These are phyloP conservation scores for Chaetophractus vellerosus DNA, from an alignment of 2,797 vertebrate genomes.

Conservation along the genomic window DNA sequence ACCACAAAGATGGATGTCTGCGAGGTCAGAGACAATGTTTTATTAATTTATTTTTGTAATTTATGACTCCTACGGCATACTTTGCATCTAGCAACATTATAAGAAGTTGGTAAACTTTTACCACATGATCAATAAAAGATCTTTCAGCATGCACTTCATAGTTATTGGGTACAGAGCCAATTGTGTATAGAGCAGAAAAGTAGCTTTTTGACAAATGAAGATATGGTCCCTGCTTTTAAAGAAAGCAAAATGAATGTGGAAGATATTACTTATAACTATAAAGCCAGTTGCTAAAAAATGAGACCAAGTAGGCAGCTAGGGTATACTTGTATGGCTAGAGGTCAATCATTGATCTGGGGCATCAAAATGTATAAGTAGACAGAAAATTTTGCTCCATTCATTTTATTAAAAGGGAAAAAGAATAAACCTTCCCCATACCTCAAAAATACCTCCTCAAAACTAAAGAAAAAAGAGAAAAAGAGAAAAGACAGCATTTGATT, in stretches of 20 bases:
- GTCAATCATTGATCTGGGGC: neutral
- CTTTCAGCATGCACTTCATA: neutral
- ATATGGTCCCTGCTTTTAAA: neutral
- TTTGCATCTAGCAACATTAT: slow-evolving; percentile 32
- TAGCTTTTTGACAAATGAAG: slow-evolving; percentile 47
- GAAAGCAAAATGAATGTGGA: slow-evolving; percentile 29
- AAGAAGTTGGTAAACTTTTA: slow-evolving; percentile 18
- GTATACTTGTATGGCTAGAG: neutral
- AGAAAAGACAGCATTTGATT: neutral
- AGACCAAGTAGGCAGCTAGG: slow-evolving; percentile 5
- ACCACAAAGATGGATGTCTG: neutral
- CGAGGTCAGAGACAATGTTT: neutral
- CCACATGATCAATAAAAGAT: slow-evolving; percentile 27
- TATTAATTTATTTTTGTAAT: slow-evolving; percentile 56
- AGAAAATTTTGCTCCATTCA: neutral
- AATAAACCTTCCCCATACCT: neutral
- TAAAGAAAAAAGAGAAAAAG: neutral
- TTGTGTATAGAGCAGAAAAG: neutral
- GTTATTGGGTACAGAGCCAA: neutral
- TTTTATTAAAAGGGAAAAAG: slow-evolving; percentile 5
- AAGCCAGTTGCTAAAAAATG: slow-evolving; percentile 53
- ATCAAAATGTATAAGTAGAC: neutral
- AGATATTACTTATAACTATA: neutral
- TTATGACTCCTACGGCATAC: neutral
- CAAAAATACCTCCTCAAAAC: neutral